Conservation (phyloP, 2,888 invertebrate genomes). For the Taenaris catops region DNA sequence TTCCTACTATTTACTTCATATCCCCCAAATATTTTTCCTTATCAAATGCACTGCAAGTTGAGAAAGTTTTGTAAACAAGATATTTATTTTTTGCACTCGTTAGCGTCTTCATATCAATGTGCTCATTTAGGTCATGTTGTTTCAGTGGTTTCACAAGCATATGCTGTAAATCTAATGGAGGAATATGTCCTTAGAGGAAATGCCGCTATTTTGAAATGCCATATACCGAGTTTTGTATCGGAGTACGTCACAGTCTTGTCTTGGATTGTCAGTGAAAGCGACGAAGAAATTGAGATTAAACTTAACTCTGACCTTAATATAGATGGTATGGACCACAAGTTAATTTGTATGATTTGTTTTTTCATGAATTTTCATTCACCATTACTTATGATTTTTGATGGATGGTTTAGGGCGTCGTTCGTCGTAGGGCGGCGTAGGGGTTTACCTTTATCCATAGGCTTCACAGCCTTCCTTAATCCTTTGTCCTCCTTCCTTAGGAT, state of each 20-base stretch:
- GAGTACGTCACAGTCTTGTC: constrained; percentile 92
- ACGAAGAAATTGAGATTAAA: constrained; percentile 68
- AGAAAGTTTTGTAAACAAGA: too few relatives aligned
- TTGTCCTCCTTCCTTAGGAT: constrained; percentile 79
- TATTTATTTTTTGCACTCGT: too few relatives aligned
- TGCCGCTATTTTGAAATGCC: constrained; percentile 94
- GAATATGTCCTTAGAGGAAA: constrained; percentile 95
- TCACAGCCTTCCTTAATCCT: constrained; percentile 78
- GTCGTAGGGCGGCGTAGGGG: constrained; percentile 44
- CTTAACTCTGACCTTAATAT: constrained; percentile 52
- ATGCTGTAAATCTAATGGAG: constrained; percentile 95
- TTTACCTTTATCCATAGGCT: constrained; percentile 76
- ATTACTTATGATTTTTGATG: too few relatives aligned
- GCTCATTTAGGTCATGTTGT: constrained; percentile 46
- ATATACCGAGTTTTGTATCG: constrained; percentile 95
- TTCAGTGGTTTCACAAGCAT: constrained; percentile 94
- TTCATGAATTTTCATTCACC: too few relatives aligned
- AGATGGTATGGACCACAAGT: constrained; percentile 62
- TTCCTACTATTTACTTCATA: too few relatives aligned
- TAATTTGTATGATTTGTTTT: too few relatives aligned
- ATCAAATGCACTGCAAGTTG: too few relatives aligned
- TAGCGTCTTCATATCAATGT: constrained; percentile 8
- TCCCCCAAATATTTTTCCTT: too few relatives aligned
- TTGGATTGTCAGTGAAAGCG: constrained; percentile 90
- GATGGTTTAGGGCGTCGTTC: too few relatives aligned